These are phyloP conservation scores for Melikaiella ostensackeni DNA, from an alignment of 2,888 invertebrate species.

Conservation along the genomic window DNA sequence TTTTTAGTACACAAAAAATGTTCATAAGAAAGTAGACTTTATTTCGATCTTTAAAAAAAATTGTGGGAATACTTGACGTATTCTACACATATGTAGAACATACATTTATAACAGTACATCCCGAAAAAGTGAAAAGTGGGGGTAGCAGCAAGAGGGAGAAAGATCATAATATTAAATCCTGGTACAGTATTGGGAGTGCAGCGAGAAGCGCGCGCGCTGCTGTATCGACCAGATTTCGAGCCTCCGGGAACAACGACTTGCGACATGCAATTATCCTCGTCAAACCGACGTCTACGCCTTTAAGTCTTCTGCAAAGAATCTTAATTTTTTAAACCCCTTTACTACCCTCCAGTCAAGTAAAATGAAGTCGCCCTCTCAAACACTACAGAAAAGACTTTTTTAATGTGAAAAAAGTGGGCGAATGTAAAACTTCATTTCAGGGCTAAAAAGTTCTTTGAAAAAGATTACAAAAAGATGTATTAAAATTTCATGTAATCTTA, in stretches of 20 bases:
- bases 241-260: constrained; percentile 40
- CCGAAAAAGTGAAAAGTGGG: not conserved
- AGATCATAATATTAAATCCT: constrained; percentile 24
- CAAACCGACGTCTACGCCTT: constrained; percentile 38
- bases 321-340: not conserved
- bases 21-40: too few relatives aligned
- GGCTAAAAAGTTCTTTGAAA: not conserved
- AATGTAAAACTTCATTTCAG: not conserved
- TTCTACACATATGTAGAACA: not conserved
- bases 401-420: not conserved
- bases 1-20: too few relatives aligned
- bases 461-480: constrained; percentile 9
- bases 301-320: constrained; percentile 11
- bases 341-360: not conserved
- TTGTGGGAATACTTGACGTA: too few relatives aligned
- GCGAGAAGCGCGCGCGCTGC: constrained; percentile 62
- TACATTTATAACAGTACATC: not conserved
- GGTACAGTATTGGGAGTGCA: constrained; percentile 12
- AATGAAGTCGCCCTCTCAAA: not conserved
- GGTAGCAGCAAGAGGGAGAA: not conserved
- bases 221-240: constrained; percentile 69
- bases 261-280: constrained; percentile 42
- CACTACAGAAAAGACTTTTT: not conserved
- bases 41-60: too few relatives aligned
- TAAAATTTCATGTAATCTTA: not conserved